Conservation (phyloP, 2,797 vertebrate species). For the Propithecus deckenii region DNA sequence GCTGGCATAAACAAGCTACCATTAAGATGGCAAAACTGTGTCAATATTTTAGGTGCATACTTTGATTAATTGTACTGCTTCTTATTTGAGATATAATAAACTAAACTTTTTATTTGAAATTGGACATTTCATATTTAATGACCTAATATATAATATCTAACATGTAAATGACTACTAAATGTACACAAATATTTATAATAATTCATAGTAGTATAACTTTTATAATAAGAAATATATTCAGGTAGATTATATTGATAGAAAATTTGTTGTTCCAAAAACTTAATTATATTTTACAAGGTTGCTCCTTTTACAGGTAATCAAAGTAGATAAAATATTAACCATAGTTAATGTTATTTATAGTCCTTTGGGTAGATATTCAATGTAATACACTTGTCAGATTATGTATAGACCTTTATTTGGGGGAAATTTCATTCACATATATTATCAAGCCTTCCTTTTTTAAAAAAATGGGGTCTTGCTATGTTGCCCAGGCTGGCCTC, state of each 20-base stretch:
- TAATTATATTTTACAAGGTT: neutral
- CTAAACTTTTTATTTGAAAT: no score
- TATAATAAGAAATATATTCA: neutral
- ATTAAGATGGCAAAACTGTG: no score
- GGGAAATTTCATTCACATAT: neutral
- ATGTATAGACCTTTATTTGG: neutral
- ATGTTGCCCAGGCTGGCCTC: no score
- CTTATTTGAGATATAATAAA: no score
- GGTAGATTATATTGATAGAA: neutral
- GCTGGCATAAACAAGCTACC: no score
- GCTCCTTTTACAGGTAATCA: neutral
- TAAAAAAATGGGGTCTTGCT: no score
- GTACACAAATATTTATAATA: neutral
- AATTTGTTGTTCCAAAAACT: neutral
- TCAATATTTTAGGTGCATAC: no score
- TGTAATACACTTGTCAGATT: neutral
- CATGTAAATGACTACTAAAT: neutral
- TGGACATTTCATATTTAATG: no score
- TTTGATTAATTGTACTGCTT: no score
- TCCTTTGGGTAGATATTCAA: neutral
- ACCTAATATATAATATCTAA: neutral
- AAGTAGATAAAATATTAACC: neutral
- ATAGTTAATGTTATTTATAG: neutral
- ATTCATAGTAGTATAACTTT: neutral
- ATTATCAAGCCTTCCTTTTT: neutral